phyloP scores from a whole-genome alignment of 2,797 vertebrate species.

The Mallotus villosus region DNA sequence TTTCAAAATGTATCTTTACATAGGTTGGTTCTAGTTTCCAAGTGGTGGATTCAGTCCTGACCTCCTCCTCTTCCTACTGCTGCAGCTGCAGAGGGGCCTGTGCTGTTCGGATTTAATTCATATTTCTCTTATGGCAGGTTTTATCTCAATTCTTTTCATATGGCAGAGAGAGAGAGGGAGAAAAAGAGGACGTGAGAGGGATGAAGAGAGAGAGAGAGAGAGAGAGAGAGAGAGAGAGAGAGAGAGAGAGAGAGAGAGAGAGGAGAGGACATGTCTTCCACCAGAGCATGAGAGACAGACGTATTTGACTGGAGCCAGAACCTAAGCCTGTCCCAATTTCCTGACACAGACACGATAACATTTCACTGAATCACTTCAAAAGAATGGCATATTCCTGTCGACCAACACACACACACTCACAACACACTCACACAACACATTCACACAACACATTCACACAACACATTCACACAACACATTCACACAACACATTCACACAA shows the following conservation, averaged over 20 bases:
- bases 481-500: no score
- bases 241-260: no score
- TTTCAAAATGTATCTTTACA: neutral
- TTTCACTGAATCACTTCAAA: constrained; percentile 57
- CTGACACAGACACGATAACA: constrained; percentile 66
- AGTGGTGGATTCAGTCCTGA: no score
- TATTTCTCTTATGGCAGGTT: neutral
- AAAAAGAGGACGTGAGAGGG: no score
- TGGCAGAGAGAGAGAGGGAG: neutral
- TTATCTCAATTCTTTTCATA: neutral
- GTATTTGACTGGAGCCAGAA: constrained; percentile 59
- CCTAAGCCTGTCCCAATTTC: constrained; percentile 47
- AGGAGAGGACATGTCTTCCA: constrained; percentile 22
- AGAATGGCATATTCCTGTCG: constrained; percentile 47
- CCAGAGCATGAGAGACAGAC: constrained; percentile 39
- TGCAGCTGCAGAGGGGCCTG: no score
- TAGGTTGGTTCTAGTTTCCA: constrained; percentile 12
- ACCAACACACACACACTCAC: constrained; percentile 1
- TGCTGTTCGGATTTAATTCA: no score
- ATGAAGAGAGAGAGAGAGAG: no score
- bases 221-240: no score
- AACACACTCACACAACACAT: neutral
- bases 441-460: neutral
- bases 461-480: no score
- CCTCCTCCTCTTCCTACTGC: neutral